These are phyloP conservation scores for Papilio helenus DNA, from an alignment of 1,140 invertebrate species.

Conservation along the genomic window DNA sequence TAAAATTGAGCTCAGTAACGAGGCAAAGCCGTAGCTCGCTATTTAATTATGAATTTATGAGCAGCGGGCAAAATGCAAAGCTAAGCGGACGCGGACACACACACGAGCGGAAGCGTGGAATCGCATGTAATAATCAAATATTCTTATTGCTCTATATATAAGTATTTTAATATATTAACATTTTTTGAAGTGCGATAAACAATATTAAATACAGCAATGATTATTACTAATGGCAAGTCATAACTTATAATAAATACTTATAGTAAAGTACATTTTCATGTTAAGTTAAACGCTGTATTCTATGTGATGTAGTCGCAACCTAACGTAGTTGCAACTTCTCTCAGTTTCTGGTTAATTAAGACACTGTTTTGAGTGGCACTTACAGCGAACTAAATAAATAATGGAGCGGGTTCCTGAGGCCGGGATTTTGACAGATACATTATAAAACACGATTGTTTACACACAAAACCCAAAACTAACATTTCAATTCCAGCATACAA, in stretches of 20 bases:
- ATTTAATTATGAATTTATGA: slow-evolving; percentile 81
- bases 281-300: background rate
- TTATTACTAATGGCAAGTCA: background rate
- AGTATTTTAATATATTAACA: background rate
- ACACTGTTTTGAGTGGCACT: slow-evolving; percentile 78
- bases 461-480: too few species aligned
- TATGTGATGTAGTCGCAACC: background rate
- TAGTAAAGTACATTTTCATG: background rate
- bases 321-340: slow-evolving; percentile 52
- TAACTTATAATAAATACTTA: too few species aligned
- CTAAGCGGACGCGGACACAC: slow-evolving; percentile 41
- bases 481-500: too few species aligned
- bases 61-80: slow-evolving; percentile 70
- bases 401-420: slow-evolving; percentile 45
- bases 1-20: slow-evolving; percentile 65
- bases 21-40: slow-evolving; percentile 65
- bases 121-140: background rate
- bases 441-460: slow-evolving; percentile 8
- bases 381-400: slow-evolving; percentile 75
- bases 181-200: background rate
- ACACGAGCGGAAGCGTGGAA: slow-evolving; percentile 31
- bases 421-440: slow-evolving; percentile 30
- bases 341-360: slow-evolving; percentile 79
- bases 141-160: background rate
- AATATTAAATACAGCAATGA: background rate